Conservation (phyloP, 2,113 vertebrate species). For the Steatornis caripensis region DNA sequence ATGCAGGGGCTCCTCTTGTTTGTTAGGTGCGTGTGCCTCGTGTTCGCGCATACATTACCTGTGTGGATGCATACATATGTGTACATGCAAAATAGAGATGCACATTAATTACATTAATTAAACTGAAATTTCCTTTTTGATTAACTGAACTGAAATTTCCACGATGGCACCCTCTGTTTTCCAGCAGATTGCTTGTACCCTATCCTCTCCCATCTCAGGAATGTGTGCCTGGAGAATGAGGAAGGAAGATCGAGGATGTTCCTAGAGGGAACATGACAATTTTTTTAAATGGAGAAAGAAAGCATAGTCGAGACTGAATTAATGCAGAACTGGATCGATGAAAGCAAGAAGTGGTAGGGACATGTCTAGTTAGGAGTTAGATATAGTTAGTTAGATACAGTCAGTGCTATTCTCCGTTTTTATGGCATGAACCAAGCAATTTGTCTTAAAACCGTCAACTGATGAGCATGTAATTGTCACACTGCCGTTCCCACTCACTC, state of each 20-base stretch:
- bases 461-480: conserved; percentile 42
- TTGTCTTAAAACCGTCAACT: conserved; percentile 4
- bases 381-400: background rate
- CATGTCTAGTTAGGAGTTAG: background rate
- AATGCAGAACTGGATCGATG: background rate
- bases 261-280: background rate
- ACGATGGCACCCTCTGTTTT: background rate
- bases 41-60: background rate
- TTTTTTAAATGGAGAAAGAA: background rate
- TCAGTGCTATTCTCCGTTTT: background rate
- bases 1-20: background rate
- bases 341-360: background rate
- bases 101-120: background rate
- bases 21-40: background rate
- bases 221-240: background rate
- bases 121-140: background rate
- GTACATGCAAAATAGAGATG: background rate
- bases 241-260: background rate
- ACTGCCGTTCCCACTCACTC: conserved; percentile 2
- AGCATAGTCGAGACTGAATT: background rate
- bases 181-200: background rate
- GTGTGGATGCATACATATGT: background rate
- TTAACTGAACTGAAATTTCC: background rate
- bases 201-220: background rate
- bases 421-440: background rate